A percentile compares a stretch with the other conserved stretches of the same genome.
Conservation (phyloP, 2,888 invertebrate species). For the Diplolepis rosae region DNA sequence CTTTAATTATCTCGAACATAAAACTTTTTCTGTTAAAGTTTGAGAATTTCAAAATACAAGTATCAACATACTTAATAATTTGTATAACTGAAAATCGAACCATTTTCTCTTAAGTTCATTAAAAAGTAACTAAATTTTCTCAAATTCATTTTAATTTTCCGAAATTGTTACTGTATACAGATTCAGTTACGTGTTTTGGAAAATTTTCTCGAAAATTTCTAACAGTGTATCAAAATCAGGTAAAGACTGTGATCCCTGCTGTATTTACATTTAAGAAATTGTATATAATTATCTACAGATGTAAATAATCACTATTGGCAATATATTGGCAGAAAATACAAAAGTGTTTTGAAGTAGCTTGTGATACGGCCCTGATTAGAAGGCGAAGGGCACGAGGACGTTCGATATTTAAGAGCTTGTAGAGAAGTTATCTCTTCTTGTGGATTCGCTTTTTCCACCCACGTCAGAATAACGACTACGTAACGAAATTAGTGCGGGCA, state of each 20-base stretch:
- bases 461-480: conserved; percentile 50
- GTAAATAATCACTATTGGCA: background rate
- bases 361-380: background rate
- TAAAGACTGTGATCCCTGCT: too few relatives aligned
- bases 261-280: too few relatives aligned
- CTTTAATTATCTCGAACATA: too few relatives aligned
- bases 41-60: too few relatives aligned
- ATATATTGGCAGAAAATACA: background rate
- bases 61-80: too few relatives aligned
- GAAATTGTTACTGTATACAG: too few relatives aligned
- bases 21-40: too few relatives aligned
- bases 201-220: background rate
- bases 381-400: conserved; percentile 19
- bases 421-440: conserved; percentile 16
- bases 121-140: too few relatives aligned
- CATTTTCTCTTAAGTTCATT: too few relatives aligned
- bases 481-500: conserved; percentile 69
- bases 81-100: too few relatives aligned
- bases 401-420: background rate
- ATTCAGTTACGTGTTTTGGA: too few relatives aligned
- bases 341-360: background rate
- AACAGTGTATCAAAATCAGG: background rate
- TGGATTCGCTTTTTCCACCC: conserved; percentile 24
- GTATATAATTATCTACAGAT: background rate
- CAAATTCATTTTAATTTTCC: too few relatives aligned